Base-by-base conservation (phyloP, 2,797 vertebrate genomes). In the Okamejei kenojei region DNA sequence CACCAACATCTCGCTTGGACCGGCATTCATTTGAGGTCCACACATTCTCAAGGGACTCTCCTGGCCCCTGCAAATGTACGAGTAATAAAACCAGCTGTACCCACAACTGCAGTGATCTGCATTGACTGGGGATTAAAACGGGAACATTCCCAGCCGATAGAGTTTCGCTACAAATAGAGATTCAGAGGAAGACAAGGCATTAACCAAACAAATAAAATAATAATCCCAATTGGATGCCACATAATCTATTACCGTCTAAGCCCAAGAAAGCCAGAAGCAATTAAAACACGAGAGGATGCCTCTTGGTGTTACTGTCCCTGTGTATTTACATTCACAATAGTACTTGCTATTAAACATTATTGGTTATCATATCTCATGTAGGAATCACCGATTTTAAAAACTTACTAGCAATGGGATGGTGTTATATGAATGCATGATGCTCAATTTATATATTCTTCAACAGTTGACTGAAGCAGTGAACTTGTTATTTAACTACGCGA, bases 301-400 rank as follows among this genome's bases (percentile, higher is more conserved):
- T 88, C 84, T 35, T 88, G 63, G 84, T 35, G n/a, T 32, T 88
- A 68, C 61, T 68, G 84, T 9, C 84, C 17, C 84, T 23, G 84
- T 32, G 7, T 88, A 86, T 88, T 88, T 88, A 86, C 82, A 88
- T 35, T 65, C n/a, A 7, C 5, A 19, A 68, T 19, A 68, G 63
- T 88, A 88, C 68, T 88, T 17, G 35, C 84, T 88, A 35, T 88
- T 65, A 86, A 86, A 86, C 82, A 65, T 86, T 86, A 86, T 65
- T 88, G n/a, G 61, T 63, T 88, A 88, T 74, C 10, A 17, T n/a
- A 88, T 88, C 35, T 88, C 5, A 88, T 88, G 65, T 88, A 35
- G n/a, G 35, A 68, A 88, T 65, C 63, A 88, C 26, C 9, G 35
- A n/a, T 58, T 86, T 84, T n/a, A 26, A 63, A 15, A 32, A 65